Evolutionary conservation across 64 coral and sea anemone genomes (phyloP).

Genomic region (Montipora efflorescens): DNA sequence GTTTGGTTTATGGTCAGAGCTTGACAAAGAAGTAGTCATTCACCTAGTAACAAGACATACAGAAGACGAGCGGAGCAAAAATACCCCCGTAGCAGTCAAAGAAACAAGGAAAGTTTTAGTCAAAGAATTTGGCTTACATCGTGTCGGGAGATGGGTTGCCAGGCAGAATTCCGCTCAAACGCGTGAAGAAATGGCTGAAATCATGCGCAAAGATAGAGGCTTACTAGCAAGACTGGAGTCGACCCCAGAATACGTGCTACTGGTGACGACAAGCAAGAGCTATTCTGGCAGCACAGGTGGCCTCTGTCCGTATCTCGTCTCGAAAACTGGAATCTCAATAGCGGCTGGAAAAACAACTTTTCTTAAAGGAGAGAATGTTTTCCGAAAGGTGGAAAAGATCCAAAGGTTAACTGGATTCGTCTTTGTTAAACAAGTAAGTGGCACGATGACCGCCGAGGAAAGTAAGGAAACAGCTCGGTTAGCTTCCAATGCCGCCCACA

Average conservation of each 20-base stretch:
- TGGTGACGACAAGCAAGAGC: not conserved
- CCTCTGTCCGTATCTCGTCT: not conserved
- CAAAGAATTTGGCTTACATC: not conserved
- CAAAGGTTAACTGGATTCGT: not conserved
- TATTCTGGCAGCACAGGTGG: not conserved
- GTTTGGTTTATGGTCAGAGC: constrained; percentile 75
- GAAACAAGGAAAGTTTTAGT: not conserved
- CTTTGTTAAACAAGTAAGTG: not conserved
- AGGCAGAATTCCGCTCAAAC: not conserved
- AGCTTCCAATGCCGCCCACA: not conserved
- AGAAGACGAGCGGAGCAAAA: not conserved
- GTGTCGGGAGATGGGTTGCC: not conserved
- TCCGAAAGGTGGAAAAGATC: not conserved
- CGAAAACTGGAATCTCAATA: not conserved
- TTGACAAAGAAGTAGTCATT: constrained; percentile 58
- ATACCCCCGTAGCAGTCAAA: not conserved
- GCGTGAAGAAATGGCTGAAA: not conserved
- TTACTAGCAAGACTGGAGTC: not conserved
- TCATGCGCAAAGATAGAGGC: not conserved
- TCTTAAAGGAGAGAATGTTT: not conserved
- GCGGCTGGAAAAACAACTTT: not conserved
- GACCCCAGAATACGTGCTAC: not conserved
- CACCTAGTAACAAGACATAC: constrained; percentile 29
- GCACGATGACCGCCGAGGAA: not conserved
- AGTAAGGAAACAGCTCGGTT: not conserved